A percentile compares a stretch with the other conserved stretches of the same genome.
Evolutionary conservation across 2,113 vertebrate species (phyloP).

Genomic region (Mellivora capensis): DNA sequence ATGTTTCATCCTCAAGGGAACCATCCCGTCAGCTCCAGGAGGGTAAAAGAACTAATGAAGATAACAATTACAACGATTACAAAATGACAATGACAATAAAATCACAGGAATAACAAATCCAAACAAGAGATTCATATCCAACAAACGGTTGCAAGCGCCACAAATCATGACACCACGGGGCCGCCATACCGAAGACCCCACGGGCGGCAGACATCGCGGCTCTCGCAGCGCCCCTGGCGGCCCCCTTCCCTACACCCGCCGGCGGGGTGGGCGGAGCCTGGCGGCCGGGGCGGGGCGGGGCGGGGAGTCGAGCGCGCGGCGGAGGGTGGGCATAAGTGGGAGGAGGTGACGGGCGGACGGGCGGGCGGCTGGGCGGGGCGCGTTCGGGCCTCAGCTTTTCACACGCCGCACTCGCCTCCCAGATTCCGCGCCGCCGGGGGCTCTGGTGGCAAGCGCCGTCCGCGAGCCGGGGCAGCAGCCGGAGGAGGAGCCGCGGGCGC

Average conservation of each 20-base stretch:
- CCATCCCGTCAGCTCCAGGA: background rate
- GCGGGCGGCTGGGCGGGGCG: conserved; percentile 60
- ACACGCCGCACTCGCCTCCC: background rate
- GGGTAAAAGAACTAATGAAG: background rate
- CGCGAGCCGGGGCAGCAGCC: background rate
- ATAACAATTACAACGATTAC: background rate
- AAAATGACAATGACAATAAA: background rate
- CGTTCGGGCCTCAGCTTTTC: conserved; percentile 1
- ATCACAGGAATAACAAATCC: background rate
- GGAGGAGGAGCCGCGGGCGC: background rate
- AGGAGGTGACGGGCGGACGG: background rate
- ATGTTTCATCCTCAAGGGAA: background rate
- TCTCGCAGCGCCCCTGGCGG: background rate
- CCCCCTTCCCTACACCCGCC: background rate
- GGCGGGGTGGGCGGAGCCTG: background rate
- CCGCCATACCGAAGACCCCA: accelerated
- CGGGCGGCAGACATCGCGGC: accelerated
- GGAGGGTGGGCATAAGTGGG: background rate
- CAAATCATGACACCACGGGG: background rate
- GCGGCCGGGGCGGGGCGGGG: background rate
- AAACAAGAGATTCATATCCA: background rate
- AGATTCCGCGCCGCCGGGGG: background rate
- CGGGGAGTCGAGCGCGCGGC: background rate
- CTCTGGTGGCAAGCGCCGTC: background rate
- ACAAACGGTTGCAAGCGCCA: background rate